phyloP scores from a whole-genome alignment of 2,113 vertebrate genomes.

The Leucopternis melanops region DNA sequence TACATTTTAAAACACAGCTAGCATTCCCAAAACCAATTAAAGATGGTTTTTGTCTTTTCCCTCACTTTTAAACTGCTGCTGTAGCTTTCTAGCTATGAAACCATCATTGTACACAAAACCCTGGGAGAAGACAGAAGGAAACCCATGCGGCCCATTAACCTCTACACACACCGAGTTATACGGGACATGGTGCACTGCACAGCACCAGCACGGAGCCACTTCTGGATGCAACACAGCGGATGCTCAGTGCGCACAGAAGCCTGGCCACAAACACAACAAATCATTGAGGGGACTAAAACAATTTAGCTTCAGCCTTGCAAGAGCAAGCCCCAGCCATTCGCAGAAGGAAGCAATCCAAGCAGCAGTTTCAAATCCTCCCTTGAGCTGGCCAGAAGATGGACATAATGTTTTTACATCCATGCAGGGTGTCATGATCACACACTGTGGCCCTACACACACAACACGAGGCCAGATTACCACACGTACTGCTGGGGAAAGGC shows the following conservation, averaged over 20 bases:
- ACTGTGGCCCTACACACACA: not conserved
- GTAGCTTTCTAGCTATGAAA: not conserved
- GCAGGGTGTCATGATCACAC: not conserved
- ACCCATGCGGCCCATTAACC: not conserved
- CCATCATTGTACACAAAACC: too few relatives aligned
- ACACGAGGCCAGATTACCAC: not conserved
- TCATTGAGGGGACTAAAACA: not conserved
- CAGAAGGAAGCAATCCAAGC: not conserved
- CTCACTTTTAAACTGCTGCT: not conserved
- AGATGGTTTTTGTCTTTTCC: not conserved
- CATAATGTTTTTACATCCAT: not conserved
- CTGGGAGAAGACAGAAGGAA: not conserved
- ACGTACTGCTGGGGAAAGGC: not conserved
- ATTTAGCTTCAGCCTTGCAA: not conserved
- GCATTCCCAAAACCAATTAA: not conserved
- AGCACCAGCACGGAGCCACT: not conserved
- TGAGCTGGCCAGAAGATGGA: not conserved
- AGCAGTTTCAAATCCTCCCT: not conserved
- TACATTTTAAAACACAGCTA: not conserved
- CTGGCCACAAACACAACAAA: not conserved
- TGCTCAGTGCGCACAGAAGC: not conserved
- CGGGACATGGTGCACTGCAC: not conserved
- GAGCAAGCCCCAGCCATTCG: not conserved
- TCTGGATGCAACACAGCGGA: not conserved
- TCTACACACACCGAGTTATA: not conserved